Percentiles rank a stretch among this genome's conserved stretches.
phyloP scores from a whole-genome alignment of 1,140 invertebrate species.

The Drosophila lacertosa region DNA sequence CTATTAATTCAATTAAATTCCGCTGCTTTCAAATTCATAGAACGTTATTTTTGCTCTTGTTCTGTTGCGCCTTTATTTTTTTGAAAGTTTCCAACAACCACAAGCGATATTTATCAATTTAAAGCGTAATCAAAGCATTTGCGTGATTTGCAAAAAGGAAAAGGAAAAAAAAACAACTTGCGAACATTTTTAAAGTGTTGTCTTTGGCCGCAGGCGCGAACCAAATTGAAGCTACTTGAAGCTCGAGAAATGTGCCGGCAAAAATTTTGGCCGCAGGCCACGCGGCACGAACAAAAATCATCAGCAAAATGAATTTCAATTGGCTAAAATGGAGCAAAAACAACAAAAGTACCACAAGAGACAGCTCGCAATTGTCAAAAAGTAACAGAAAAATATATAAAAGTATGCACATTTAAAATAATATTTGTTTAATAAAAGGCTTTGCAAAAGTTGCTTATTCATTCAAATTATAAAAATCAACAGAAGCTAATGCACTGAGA shows the following conservation, averaged over 20 bases:
- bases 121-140: slow-evolving; percentile 69
- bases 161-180: slow-evolving; percentile 45
- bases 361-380: slow-evolving; percentile 10
- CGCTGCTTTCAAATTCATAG: slow-evolving; percentile 31
- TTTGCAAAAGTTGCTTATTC: slow-evolving; percentile 2
- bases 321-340: slow-evolving; percentile 7
- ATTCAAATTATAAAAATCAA: slow-evolving; percentile 14
- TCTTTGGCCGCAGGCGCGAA: slow-evolving; percentile 41
- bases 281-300: slow-evolving; percentile 25
- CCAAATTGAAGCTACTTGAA: slow-evolving; percentile 56
- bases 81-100: slow-evolving; percentile 33
- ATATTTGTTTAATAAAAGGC: not conserved
- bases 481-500: not conserved
- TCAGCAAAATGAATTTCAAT: slow-evolving; percentile 20
- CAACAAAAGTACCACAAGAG: slow-evolving; percentile 9
- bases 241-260: slow-evolving; percentile 41
- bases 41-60: slow-evolving; percentile 10
- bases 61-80: slow-evolving; percentile 12
- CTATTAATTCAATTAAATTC: slow-evolving; percentile 68
- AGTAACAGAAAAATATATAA: slow-evolving; percentile 12
- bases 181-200: slow-evolving; percentile 64
- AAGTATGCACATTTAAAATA: no score
- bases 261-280: slow-evolving; percentile 44
- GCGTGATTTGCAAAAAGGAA: slow-evolving; percentile 68
- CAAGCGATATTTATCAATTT: slow-evolving; percentile 64